A percentile compares a stretch with the other conserved stretches of the same genome.
Evolutionary conservation across 64 coral and sea anemone species (phyloP).

Genomic region (Actinia tenebrosa): DNA sequence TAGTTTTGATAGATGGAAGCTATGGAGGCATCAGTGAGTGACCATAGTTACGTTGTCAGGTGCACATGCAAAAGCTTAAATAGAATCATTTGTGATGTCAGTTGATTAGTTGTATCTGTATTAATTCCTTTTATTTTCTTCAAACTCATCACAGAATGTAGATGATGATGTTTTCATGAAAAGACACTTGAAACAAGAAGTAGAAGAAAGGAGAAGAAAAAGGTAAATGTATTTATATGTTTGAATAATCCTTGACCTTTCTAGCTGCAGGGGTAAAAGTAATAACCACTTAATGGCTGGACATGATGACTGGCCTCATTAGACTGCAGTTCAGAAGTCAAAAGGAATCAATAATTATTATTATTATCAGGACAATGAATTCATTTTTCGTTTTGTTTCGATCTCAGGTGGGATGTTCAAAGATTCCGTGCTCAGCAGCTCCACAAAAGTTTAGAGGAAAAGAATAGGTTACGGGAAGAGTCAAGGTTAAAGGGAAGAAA

Average conservation of each 20-base stretch:
- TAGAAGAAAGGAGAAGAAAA: slow-evolving; percentile 92
- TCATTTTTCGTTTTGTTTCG: not conserved
- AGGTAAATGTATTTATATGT: slow-evolving; percentile 32
- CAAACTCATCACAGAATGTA: slow-evolving; percentile 29
- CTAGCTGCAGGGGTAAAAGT: too few relatives aligned
- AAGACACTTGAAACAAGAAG: slow-evolving; percentile 83
- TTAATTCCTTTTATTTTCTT: not conserved
- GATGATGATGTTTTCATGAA: slow-evolving; percentile 91
- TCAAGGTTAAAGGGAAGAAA: slow-evolving; percentile 88
- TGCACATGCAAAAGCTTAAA: too few relatives aligned
- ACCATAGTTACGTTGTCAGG: too few relatives aligned
- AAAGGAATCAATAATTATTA: not conserved
- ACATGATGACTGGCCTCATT: too few relatives aligned
- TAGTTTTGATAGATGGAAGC: too few relatives aligned
- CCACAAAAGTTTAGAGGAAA: slow-evolving; percentile 88
- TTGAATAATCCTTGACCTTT: not conserved
- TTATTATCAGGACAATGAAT: too few relatives aligned
- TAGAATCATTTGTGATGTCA: too few relatives aligned
- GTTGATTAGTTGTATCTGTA: not conserved
- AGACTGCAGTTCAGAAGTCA: too few relatives aligned
- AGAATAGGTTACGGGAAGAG: slow-evolving; percentile 77
- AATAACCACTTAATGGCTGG: too few relatives aligned
- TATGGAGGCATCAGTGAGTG: too few relatives aligned
- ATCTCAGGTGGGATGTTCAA: slow-evolving; percentile 89
- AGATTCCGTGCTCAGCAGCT: slow-evolving; percentile 73